Evolutionary conservation across 2,888 invertebrate genomes (phyloP), one percentile per base, ranked within the genome.

Genomic region (Thymelicus lineola): DNA sequence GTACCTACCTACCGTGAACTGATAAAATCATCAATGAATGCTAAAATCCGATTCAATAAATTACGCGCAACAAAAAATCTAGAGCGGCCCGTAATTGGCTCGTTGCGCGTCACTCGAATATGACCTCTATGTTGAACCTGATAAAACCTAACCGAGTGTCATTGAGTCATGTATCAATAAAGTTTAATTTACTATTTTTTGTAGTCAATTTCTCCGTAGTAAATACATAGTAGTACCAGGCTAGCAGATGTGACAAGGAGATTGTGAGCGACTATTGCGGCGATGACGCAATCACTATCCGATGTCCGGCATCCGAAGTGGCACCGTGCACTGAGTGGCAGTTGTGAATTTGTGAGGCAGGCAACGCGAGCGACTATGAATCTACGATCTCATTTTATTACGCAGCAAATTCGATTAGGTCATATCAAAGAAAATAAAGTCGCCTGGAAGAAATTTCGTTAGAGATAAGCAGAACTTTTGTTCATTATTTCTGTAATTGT

Each of bases 161-260:
- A 60, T 64, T 65, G 64, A 65, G 53, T 64, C 63, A 64, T 63
- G 68, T 68, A 68, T 68, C 60, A 62, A 69, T 69, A 75, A 78
- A 75, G 76, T 79, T 81, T 80, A 83, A 84, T 83, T 85, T 86
- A 84, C 82, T 85, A 84, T 86, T 85, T 80, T 90, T 86, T 86
- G 84, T 83, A 86, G 81, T 85, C 84, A 86, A 88, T 86, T 28
- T 86, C 88, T 91, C 88, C 86, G 86, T 84, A 85, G 86, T 87
- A 84, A 89, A 90, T 92, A 93, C 89, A 93, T 92, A 91, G 90
- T 83, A 77, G 81, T 89, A 93, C 93, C 82, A 93, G 91, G 93
- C 80, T 72, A 79, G 74, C 89, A 93, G 85, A 87, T 74, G 74
- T 71, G 71, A 75, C 77, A 74, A 79, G 84, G 90, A 89, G 87